Evolutionary conservation across 2,113 vertebrate species (phyloP).

Genomic region (Gavialis gangeticus): DNA sequence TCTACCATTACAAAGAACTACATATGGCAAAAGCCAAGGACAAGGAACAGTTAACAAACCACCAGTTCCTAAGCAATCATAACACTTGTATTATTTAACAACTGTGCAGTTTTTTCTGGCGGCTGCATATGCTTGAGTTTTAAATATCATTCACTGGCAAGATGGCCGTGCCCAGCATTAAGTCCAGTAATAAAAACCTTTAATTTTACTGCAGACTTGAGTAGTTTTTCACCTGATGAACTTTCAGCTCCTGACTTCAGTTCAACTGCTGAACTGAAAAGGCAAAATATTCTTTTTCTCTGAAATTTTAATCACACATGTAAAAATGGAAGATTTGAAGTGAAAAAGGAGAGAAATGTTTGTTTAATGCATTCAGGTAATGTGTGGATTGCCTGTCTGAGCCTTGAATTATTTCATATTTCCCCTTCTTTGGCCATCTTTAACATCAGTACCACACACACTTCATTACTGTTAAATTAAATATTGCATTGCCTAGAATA

Average conservation of each 20-base stretch:
- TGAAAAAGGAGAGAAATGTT: neutral
- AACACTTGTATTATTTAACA: neutral
- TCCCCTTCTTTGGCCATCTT: neutral
- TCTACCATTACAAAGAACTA: neutral
- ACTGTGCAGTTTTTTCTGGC: neutral
- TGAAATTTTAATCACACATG: neutral
- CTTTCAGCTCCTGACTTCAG: neutral
- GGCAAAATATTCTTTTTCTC: neutral
- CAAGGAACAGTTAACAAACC: neutral
- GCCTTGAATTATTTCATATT: neutral
- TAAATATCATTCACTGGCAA: neutral
- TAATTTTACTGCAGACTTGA: neutral
- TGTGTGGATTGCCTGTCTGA: neutral
- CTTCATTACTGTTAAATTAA: neutral
- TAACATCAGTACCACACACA: neutral
- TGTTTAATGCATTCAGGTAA: neutral
- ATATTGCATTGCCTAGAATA: neutral
- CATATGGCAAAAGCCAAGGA: neutral
- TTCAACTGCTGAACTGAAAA: neutral
- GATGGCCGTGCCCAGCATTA: neutral
- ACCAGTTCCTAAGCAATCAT: neutral
- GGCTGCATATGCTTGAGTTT: neutral
- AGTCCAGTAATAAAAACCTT: neutral
- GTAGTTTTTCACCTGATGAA: neutral
- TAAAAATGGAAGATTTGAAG: neutral